Percentiles rank a stretch among this genome's conserved stretches.
These are phyloP conservation scores for Perca fluviatilis DNA, from an alignment of 2,113 vertebrate genomes.

Conservation along the genomic window DNA sequence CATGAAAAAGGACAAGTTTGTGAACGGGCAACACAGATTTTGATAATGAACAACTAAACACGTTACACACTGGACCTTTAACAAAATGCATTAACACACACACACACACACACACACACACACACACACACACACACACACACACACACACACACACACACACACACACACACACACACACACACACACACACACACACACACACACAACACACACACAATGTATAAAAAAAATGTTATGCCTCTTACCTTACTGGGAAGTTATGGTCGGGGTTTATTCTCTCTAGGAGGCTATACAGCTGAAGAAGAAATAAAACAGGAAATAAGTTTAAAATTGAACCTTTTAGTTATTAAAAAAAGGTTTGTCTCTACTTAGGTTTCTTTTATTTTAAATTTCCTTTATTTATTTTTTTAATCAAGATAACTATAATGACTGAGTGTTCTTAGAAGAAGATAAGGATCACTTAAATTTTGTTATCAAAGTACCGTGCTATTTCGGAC, in stretches of 20 bases:
- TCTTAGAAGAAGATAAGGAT: neutral
- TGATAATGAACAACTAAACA: too few relatives aligned
- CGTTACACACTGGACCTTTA: too few relatives aligned
- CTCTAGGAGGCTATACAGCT: constrained; percentile 97
- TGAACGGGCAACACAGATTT: too few relatives aligned
- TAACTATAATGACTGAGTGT: neutral
- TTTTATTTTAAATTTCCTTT: neutral
- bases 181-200: too few relatives aligned
- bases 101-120: too few relatives aligned
- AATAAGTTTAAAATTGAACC: neutral
- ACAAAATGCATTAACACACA: too few relatives aligned
- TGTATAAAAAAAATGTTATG: neutral
- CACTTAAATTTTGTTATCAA: neutral
- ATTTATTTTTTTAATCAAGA: too few relatives aligned
- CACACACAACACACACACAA: too few relatives aligned
- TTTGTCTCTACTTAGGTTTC: neutral
- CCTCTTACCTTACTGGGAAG: constrained; percentile 94
- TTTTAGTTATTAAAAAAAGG: neutral
- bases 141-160: too few relatives aligned
- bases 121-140: too few relatives aligned
- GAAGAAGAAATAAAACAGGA: constrained; percentile 11
- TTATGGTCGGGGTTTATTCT: constrained; percentile 99
- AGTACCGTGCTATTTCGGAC: neutral
- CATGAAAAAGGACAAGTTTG: too few relatives aligned
- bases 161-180: too few relatives aligned